Conservation (phyloP, 2,888 invertebrate species). For the Galeopsomyia nigrocyanea region DNA sequence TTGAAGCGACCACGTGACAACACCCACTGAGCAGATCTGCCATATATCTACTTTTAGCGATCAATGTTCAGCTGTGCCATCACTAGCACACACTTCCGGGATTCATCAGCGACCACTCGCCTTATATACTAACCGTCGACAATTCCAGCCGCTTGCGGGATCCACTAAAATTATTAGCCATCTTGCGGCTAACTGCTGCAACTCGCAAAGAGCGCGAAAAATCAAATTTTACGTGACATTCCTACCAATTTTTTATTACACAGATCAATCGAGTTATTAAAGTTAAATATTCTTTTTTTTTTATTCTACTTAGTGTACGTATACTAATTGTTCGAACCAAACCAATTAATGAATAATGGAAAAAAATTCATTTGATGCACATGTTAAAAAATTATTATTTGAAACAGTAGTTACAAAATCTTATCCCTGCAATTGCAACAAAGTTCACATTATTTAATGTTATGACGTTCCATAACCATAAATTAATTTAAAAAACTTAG, state of each 20-base stretch:
- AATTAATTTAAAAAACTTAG: neutral
- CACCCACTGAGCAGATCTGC: slow-evolving; percentile 78
- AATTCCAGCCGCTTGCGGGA: slow-evolving; percentile 31
- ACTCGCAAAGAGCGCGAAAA: neutral
- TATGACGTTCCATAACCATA: slow-evolving; percentile 34
- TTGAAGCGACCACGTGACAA: slow-evolving; percentile 76
- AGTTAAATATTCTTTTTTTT: too few species aligned
- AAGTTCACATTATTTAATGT: slow-evolving; percentile 37
- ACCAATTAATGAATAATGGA: too few species aligned
- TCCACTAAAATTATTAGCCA: neutral
- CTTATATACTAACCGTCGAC: slow-evolving; percentile 36
- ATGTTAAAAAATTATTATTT: neutral
- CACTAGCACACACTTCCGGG: slow-evolving; percentile 74
- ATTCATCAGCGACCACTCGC: accelerated
- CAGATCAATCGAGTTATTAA: too few species aligned
- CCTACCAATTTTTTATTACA: too few species aligned
- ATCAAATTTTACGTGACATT: too few species aligned
- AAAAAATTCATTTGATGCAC: neutral
- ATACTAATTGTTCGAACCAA: too few species aligned
- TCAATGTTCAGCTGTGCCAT: slow-evolving; percentile 76
- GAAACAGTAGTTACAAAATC: neutral
- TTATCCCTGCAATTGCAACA: slow-evolving; percentile 17
- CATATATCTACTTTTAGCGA: slow-evolving; percentile 69
- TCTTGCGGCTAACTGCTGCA: slow-evolving; percentile 1
- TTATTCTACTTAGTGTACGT: too few species aligned